Percentiles rank a stretch among this genome's conserved stretches.
These are phyloP conservation scores for Charadrius vociferus DNA, from an alignment of 2,113 vertebrate species.

Conservation along the genomic window DNA sequence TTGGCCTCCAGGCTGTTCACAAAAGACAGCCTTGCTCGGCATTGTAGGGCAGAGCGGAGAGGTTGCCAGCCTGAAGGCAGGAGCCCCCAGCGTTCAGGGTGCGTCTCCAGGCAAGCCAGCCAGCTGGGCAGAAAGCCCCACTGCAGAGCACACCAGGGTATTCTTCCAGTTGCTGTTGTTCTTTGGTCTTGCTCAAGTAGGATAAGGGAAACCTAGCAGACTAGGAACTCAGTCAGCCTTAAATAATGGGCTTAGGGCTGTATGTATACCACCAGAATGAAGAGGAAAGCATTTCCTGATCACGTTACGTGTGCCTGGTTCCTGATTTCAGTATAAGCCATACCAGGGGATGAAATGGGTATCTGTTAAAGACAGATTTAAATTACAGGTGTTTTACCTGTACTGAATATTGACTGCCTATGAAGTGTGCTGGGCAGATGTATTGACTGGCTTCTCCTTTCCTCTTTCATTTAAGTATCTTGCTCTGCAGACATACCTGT, in stretches of 20 bases:
- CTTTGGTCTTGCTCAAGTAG: neutral
- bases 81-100: no score
- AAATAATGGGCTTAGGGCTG: neutral
- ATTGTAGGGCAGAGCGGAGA: no score
- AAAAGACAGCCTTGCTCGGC: no score
- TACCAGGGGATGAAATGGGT: neutral
- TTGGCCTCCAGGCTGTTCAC: no score
- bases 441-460: neutral
- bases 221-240: no score
- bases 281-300: neutral
- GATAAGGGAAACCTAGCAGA: no score
- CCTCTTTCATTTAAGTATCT: accelerated
- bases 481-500: neutral
- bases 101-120: neutral
- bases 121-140: neutral
- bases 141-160: neutral
- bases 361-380: neutral
- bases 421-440: neutral
- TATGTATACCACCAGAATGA: neutral
- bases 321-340: neutral
- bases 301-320: accelerated
- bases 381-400: neutral
- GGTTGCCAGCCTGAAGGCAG: no score
- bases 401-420: neutral
- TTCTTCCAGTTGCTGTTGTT: neutral